Evolutionary conservation across 2,113 vertebrate genomes (phyloP), one percentile per base, ranked within the genome.

Genomic region (Ochotona princeps): DNA sequence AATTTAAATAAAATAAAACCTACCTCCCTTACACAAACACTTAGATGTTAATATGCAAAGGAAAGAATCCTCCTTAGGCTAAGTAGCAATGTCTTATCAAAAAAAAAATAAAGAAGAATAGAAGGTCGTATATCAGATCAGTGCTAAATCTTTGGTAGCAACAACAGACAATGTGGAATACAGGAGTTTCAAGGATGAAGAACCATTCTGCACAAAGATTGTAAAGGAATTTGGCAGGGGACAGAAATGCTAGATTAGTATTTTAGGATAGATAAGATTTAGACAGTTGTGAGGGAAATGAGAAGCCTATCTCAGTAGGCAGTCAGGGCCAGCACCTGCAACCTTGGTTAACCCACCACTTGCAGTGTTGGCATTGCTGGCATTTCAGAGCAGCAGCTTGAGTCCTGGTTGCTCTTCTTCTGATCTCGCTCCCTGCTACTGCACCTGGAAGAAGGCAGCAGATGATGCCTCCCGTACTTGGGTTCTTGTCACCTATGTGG

Each of bases 1-100:
- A 75, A 92, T 76, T 92, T 93, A 91, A 87, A 94, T 94, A 63
- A 94, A 72, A 35, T 86, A 83, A 90, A 92, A 51, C 4, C 13
- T 79, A 72, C 4, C 49, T 89, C 26, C 6, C 14, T 30, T 44
- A 86, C 73, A 85, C 30, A 96, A 85, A 95, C 26, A 72, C 23
- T 89, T 60, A 93, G 91, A 70, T 26, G 5, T 89, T 92, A 90
- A 87, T 88, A 92, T 89, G 26, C 61, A 89, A 84, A 94, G 30
- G 38, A 95, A 92, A 30, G 57, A 20, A 89, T 72, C 35, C 21
- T 86, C 14, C 73, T 93, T 88, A 26, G 82, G 21, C 60, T 76
- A 32, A 13, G 12, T 81, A 89, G 87, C 94, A 93, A 51, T 87
- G 7, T 75, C 75, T 75, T 15, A 57, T 78, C 25, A 61, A 90